These are phyloP conservation scores for Calidris pugnax DNA, from an alignment of 2,113 vertebrate species.

Conservation along the genomic window DNA sequence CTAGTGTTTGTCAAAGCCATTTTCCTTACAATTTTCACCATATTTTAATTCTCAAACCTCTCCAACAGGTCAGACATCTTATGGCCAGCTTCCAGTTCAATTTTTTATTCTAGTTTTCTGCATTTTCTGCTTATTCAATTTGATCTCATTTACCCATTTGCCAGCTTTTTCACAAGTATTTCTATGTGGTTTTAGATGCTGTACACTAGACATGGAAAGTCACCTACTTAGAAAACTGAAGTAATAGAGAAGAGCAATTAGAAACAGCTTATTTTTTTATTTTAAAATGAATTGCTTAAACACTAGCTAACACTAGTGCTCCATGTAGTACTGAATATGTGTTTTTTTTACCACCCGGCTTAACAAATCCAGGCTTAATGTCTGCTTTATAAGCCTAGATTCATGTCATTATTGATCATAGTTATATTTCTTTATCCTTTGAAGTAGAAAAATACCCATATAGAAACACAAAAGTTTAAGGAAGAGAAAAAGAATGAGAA, in stretches of 20 bases:
- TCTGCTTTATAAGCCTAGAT: not conserved
- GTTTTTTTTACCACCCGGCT: not conserved
- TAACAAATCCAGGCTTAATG: not conserved
- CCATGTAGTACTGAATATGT: not conserved
- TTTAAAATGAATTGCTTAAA: not conserved
- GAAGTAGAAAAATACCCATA: not conserved
- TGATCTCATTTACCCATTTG: not conserved
- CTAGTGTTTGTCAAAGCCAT: not conserved
- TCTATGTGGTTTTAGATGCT: not conserved
- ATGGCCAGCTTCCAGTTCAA: not conserved
- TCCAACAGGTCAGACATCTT: not conserved
- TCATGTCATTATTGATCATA: not conserved
- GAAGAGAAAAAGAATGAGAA: not conserved
- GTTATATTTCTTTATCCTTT: not conserved
- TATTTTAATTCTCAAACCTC: not conserved
- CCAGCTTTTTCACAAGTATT: not conserved
- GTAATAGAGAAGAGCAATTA: not conserved
- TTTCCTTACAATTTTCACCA: not conserved
- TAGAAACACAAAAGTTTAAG: not conserved
- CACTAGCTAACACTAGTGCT: not conserved
- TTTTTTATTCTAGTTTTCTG: not conserved
- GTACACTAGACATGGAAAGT: not conserved
- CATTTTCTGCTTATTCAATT: not conserved
- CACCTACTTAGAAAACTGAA: not conserved
- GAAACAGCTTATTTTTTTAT: not conserved